phyloP scores from a whole-genome alignment of 2,888 invertebrate species.

The Drosophila gaucha region DNA sequence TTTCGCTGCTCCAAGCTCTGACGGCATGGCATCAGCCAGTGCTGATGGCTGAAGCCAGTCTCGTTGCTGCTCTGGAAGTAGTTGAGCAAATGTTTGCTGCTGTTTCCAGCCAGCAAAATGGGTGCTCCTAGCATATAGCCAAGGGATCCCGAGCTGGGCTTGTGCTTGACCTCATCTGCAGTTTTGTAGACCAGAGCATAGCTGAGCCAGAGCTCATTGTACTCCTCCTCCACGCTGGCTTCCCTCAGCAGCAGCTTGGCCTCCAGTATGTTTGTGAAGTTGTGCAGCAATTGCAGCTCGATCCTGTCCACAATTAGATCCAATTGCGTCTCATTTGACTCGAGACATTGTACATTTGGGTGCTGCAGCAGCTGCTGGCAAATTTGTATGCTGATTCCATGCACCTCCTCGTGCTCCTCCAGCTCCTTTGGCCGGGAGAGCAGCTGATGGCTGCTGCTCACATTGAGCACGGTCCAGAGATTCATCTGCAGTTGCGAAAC shows the following conservation, averaged over 20 bases:
- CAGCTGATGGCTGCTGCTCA: constrained; percentile 50
- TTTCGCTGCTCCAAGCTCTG: constrained; percentile 10
- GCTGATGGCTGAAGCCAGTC: neutral
- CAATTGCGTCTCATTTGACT: constrained; percentile 42
- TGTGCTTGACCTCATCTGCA: neutral
- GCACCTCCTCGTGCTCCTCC: constrained; percentile 35
- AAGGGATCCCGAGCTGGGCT: constrained; percentile 75
- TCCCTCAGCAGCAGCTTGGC: constrained; percentile 41
- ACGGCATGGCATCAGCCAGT: constrained; percentile 55
- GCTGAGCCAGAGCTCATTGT: constrained; percentile 63
- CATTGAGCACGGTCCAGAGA: constrained; percentile 50
- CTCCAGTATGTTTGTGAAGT: constrained; percentile 60
- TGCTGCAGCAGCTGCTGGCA: constrained; percentile 34
- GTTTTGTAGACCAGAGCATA: constrained; percentile 67
- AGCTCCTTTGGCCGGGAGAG: constrained; percentile 57
- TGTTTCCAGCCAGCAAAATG: constrained; percentile 72
- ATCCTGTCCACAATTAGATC: constrained; percentile 44
- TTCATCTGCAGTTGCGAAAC: constrained; percentile 47
- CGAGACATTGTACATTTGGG: constrained; percentile 24
- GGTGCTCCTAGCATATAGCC: constrained; percentile 80
- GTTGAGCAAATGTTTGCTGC: constrained; percentile 57
- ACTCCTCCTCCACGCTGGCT: constrained; percentile 10
- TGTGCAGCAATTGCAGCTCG: constrained; percentile 59
- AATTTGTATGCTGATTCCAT: constrained; percentile 40
- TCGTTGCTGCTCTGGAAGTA: constrained; percentile 68